These are phyloP conservation scores for Fukomys damarensis DNA, from an alignment of 2,113 vertebrate genomes.

Conservation along the genomic window DNA sequence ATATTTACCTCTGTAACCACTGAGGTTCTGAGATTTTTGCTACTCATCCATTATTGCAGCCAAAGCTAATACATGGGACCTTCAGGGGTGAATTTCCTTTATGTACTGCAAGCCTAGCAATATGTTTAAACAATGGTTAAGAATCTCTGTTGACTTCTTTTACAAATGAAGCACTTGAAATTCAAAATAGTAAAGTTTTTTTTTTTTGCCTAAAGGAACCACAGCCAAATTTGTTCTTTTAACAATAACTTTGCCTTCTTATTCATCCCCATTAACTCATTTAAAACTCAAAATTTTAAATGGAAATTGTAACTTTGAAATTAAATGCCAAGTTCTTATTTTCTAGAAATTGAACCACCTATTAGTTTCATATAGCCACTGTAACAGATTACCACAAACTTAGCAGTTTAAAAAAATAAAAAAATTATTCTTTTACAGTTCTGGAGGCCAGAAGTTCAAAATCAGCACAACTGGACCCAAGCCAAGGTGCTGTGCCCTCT, in stretches of 20 bases:
- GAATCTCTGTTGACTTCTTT: neutral
- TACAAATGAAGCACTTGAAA: neutral
- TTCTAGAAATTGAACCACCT: neutral
- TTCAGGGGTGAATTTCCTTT: neutral
- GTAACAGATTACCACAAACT: neutral
- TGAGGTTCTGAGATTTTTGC: constrained; percentile 19
- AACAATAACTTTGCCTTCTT: neutral
- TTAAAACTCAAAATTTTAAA: neutral
- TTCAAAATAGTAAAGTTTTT: neutral
- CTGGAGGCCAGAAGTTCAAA: neutral
- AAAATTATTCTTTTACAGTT: neutral
- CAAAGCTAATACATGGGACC: neutral
- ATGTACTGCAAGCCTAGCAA: neutral
- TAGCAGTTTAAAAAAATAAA: neutral
- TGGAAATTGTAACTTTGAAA: constrained; percentile 4
- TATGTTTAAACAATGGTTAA: neutral
- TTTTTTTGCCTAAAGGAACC: constrained; percentile 1
- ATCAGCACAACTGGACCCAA: neutral
- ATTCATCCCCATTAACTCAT: neutral
- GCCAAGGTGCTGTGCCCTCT: neutral
- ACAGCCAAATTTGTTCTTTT: neutral
- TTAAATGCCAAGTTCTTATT: constrained; percentile 9
- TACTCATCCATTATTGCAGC: neutral
- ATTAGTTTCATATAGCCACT: neutral
- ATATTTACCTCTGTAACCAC: neutral